Conservation (phyloP, 2,888 invertebrate genomes). For the Taenaris catops region DNA sequence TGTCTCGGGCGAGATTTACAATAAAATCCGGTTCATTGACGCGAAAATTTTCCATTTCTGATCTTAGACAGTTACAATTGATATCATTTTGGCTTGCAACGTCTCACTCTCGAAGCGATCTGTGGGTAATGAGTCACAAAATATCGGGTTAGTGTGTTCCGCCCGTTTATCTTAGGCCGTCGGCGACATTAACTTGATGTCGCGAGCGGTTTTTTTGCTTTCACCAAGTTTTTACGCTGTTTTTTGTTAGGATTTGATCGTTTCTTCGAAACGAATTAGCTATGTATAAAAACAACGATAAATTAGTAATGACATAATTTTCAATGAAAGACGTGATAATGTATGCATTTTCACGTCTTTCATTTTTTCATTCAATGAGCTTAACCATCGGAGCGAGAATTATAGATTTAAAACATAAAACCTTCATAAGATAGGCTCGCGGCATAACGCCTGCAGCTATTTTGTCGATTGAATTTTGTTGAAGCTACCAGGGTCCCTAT, state of each 20-base stretch:
- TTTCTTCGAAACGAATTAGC: too few relatives aligned
- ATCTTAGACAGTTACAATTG: conserved; percentile 17
- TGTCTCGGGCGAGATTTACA: conserved; percentile 33
- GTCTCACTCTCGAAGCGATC: conserved; percentile 18
- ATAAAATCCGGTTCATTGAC: conserved; percentile 29
- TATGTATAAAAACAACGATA: too few relatives aligned
- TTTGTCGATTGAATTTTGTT: too few relatives aligned
- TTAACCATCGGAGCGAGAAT: too few relatives aligned
- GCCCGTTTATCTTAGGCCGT: conserved; percentile 35
- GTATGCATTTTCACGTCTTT: too few relatives aligned
- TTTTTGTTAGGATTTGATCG: conserved; percentile 3
- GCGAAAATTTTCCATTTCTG: conserved; percentile 19
- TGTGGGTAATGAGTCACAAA: conserved; percentile 40
- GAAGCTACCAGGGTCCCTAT: too few relatives aligned
- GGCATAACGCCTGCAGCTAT: too few relatives aligned
- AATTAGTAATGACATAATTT: too few relatives aligned
- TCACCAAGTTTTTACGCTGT: conserved; percentile 7
- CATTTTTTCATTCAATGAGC: too few relatives aligned
- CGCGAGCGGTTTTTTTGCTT: conserved; percentile 26
- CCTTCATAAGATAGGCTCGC: too few relatives aligned
- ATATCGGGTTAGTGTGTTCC: conserved; percentile 40
- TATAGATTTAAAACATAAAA: too few relatives aligned
- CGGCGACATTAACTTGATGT: conserved; percentile 30
- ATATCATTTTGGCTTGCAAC: conserved; percentile 22
- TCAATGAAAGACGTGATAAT: too few relatives aligned